Conservation (phyloP, 2,888 invertebrate genomes). For the Lasioglossum malachurum region DNA sequence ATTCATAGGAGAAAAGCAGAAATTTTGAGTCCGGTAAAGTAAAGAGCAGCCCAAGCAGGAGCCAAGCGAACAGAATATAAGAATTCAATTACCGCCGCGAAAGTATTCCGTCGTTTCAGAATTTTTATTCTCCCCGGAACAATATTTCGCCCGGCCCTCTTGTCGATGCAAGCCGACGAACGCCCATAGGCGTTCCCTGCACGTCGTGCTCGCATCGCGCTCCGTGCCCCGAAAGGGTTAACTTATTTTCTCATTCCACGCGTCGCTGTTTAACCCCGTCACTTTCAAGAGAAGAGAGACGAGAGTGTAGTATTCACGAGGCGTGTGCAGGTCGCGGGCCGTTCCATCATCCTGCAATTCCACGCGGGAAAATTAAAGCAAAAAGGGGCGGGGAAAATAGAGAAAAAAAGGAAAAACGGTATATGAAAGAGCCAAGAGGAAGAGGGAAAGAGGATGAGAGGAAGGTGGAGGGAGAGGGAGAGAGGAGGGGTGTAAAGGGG, state of each 20-base stretch:
- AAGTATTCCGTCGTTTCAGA: not conserved
- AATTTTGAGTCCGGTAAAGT: too few species aligned
- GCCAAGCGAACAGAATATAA: not conserved
- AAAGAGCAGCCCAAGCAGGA: too few species aligned
- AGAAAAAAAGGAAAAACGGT: not conserved
- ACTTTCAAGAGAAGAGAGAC: not conserved
- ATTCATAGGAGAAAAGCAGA: too few species aligned
- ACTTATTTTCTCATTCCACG: constrained; percentile 22
- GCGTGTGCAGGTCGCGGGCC: not conserved
- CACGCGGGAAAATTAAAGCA: constrained; percentile 11
- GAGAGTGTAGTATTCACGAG: not conserved
- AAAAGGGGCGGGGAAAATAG: not conserved
- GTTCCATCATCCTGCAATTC: constrained; percentile 24
- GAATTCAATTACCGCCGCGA: not conserved
- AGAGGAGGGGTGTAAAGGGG: not conserved
- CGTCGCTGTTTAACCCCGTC: constrained; percentile 12
- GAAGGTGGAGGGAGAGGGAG: not conserved
- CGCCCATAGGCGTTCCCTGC: not conserved
- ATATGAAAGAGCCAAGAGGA: not conserved
- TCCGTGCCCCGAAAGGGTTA: not conserved
- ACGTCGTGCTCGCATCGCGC: not conserved
- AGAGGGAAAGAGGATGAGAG: not conserved
- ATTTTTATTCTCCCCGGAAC: not conserved
- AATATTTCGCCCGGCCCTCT: not conserved
- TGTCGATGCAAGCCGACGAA: not conserved